Evolutionary conservation across 2,797 vertebrate species (phyloP), one percentile per base, ranked within the genome.

Genomic region (Sebastolobus alascanus): DNA sequence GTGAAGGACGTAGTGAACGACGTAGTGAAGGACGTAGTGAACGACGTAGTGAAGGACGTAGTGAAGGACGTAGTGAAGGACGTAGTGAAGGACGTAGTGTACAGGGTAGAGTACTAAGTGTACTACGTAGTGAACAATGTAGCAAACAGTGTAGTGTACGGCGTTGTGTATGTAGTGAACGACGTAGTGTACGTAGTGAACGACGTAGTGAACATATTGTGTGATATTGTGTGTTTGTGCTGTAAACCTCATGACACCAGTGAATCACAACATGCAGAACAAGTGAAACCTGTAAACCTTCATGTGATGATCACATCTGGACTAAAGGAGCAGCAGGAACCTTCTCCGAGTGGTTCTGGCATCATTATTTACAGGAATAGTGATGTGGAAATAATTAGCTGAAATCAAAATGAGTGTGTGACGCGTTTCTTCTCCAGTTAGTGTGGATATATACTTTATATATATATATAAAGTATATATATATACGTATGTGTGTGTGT

Each of bases 361-460:
- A 90, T 96, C 95, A 94, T 96, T 95, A 95, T 95, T 95, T 96
- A 96, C 96, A 86, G 92, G 89, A 92, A 89, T 86, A 88, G 91
- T 86, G 93, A 94, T 87, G 95, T 89, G 92, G 95, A 93, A 95
- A 92, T 95, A 95, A 97, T 97, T 95, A 96, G 91, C 93, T 93
- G 93, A 92, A 95, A 82, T 94, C 96, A 95, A 92, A 92, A 93
- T 95, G 96, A 97, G 95, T 90, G 92, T 95, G 93, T 93, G 95
- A 93, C 93, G 94, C 95, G 88, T 95, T 93, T 91, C 81, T 93
- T 83, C 90, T 94, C 95, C 95, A 95, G 93, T 96, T 13, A 58
- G 10, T 11, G 16, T 31, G 27, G 16, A n/a, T 52, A n/a, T 52
- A 52, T 52, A 52, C 50, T 58, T 14, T 29, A 10, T 52, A 13